phyloP scores from a whole-genome alignment of 1,140 invertebrate genomes.

The Drosophila rhopaloa region DNA sequence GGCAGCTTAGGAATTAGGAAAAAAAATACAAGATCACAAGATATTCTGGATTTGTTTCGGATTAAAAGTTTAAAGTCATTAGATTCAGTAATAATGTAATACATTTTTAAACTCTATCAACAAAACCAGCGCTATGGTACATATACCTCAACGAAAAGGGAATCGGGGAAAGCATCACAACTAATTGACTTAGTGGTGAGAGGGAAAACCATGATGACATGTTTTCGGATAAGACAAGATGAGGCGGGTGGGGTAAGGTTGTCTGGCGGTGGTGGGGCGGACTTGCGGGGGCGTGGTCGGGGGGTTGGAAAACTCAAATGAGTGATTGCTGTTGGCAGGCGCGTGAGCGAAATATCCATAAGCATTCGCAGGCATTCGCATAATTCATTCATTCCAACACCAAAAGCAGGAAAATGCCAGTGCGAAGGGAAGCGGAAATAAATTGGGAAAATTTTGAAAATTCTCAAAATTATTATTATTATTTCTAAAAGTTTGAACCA shows the following conservation, averaged over 20 bases:
- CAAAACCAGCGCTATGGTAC: neutral
- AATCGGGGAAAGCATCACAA: conserved; percentile 59
- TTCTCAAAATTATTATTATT: conserved; percentile 13
- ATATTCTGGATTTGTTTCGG: too few species aligned
- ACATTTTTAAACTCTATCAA: too few species aligned
- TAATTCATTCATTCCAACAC: conserved; percentile 65
- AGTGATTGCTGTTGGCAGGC: conserved; percentile 75
- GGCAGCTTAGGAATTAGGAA: too few species aligned
- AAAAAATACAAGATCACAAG: too few species aligned
- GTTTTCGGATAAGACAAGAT: conserved; percentile 40
- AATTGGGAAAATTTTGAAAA: conserved; percentile 13
- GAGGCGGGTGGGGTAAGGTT: conserved; percentile 5
- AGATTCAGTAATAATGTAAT: too few species aligned
- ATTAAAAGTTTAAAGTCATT: too few species aligned
- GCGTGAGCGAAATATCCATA: conserved; percentile 80
- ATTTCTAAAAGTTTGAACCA: neutral
- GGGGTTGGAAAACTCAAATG: conserved; percentile 54
- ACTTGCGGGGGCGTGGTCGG: neutral
- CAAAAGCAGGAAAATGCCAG: neutral
- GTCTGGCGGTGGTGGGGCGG: conserved; percentile 20
- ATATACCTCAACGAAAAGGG: neutral
- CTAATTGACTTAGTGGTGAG: conserved; percentile 69
- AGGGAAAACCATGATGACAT: conserved; percentile 61
- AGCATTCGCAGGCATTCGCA: conserved; percentile 55
- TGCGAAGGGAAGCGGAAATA: neutral